Evolutionary conservation across 1,140 invertebrate species (phyloP), one percentile per base, ranked within the genome.

Genomic region (Parasteatoda tepidariorum): DNA sequence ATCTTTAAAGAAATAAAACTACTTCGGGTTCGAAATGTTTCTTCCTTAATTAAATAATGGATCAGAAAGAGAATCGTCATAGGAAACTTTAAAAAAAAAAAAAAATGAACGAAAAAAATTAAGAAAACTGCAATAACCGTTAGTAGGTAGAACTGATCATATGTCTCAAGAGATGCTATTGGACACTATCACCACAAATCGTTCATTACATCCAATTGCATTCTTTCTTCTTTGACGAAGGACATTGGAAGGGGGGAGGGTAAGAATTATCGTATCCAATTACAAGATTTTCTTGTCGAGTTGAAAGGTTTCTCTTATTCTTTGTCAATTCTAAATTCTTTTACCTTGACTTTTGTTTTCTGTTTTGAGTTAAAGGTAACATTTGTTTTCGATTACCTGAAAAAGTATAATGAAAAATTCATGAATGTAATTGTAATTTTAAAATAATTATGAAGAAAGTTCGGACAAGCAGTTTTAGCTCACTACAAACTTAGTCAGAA

Each of bases 211-310:
- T 28, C 59, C 34, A 64, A 48, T 76, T 61, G 59, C 34, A 48
- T 76, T 48, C 74, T 62, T 71, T 31, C 38, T 76, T 30, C 74
- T 61, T 64, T 64, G 34, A 59, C 57, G n/a, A n/a, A n/a, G n/a
- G n/a, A n/a, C n/a, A n/a, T n/a, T n/a, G n/a, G n/a, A n/a, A 24
- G 57, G 22, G 30, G 26, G n/a, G 9, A 48, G 31, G 48, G 68
- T 48, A 71, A 76, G 74, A 76, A 76, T 76, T 76, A 76, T 76
- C 74, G 74, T 64, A 76, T 76, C 74, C 74, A 76, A 76, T 76
- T 76, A 76, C 74, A 76, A 64, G 74, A 48, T 76, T 76, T 76
- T 76, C 74, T 76, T 76, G 74, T 76, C 61, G 59, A 64, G 30
- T 64, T 64, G 59, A 64, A 64, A 76, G 71, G 31, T 61, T 76